Evolutionary conservation across 2,113 vertebrate species (phyloP).

Genomic region (Stictonetta naevosa): DNA sequence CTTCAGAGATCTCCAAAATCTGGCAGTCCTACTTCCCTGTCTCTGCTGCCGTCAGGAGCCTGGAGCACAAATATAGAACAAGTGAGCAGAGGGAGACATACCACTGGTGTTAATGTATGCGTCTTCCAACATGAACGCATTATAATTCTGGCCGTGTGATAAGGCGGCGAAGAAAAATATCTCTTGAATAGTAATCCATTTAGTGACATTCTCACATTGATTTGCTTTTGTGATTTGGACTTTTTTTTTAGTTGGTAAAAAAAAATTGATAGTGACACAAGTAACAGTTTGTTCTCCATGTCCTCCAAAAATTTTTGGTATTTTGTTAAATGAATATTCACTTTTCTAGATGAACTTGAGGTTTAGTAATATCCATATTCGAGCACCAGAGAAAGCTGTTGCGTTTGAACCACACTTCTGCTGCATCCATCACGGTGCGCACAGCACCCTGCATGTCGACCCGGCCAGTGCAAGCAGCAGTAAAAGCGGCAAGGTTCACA

Average conservation of each 20-base stretch:
- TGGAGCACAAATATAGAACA: neutral
- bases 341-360: neutral
- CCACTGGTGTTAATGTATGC: slow-evolving; percentile 3
- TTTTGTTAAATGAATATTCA: neutral
- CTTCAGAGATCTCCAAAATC: neutral
- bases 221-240: neutral
- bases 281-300: neutral
- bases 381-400: neutral
- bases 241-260: neutral
- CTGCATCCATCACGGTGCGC: rapidly evolving
- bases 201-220: neutral
- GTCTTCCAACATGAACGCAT: neutral
- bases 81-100: neutral
- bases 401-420: neutral
- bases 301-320: neutral
- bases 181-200: slow-evolving; percentile 4
- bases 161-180: neutral
- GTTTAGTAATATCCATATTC: neutral
- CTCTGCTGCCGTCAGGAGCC: neutral
- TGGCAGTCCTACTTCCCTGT: neutral
- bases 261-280: slow-evolving; percentile 1
- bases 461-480: neutral
- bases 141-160: neutral
- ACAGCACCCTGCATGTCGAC: neutral
- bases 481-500: neutral